phyloP scores from a whole-genome alignment of 2,113 vertebrate species.

The Pollachius pollachius region DNA sequence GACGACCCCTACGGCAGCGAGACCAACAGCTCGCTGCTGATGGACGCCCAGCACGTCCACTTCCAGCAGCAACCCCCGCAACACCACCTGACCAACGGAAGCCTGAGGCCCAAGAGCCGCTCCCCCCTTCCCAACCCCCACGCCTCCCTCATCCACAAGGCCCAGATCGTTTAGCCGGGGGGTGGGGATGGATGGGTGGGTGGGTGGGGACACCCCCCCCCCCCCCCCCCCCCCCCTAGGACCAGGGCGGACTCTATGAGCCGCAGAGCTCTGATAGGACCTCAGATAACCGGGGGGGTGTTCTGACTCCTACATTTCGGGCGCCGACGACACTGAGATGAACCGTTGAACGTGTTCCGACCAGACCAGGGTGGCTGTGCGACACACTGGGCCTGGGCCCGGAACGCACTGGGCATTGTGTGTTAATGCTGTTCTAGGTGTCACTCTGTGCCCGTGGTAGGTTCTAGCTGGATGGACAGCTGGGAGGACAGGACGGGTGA shows the following conservation, averaged over 20 bases:
- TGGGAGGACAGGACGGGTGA: no score
- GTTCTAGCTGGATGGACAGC: no score
- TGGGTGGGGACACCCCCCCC: no score
- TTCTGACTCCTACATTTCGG: no score
- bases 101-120: constrained; percentile 71
- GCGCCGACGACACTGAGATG: background rate
- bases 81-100: constrained; percentile 82
- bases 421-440: no score
- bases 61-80: constrained; percentile 76
- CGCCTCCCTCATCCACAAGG: constrained; percentile 82
- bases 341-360: background rate
- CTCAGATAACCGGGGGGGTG: no score
- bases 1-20: constrained; percentile 71
- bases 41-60: constrained; percentile 76
- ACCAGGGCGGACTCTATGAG: no score
- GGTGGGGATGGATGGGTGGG: background rate
- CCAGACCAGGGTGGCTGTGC: no score
- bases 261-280: background rate
- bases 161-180: constrained; percentile 82
- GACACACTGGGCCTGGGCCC: no score
- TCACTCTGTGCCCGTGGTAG: no score
- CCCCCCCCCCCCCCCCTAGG: no score
- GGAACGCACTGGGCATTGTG: no score
- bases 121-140: constrained; percentile 43
- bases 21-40: constrained; percentile 76